phyloP scores from a whole-genome alignment of 1,140 invertebrate species.

The Pemphigus obesinymphae region DNA sequence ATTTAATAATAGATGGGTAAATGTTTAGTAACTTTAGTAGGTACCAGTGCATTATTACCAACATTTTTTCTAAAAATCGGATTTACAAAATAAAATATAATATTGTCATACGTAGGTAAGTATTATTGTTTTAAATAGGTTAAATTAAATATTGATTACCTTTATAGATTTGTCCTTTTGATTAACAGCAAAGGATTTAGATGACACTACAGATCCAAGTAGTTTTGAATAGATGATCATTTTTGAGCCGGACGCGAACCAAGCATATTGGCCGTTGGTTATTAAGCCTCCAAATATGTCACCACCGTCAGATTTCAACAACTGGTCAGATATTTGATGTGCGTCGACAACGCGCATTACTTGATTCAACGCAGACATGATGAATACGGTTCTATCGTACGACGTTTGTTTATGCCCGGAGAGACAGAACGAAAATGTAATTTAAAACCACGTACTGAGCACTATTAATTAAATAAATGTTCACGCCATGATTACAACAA shows the following conservation, averaged over 20 bases:
- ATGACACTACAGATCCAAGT: neutral
- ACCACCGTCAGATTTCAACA: neutral
- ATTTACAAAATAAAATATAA: neutral
- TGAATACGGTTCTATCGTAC: neutral
- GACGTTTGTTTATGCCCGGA: too few relatives aligned
- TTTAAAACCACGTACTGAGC: too few relatives aligned
- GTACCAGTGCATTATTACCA: too few relatives aligned
- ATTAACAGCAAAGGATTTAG: neutral
- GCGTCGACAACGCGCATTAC: neutral
- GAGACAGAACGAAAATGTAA: too few relatives aligned
- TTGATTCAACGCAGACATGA: slow-evolving; percentile 9
- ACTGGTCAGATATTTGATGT: neutral
- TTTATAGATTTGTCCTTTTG: slow-evolving; percentile 13
- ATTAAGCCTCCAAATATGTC: neutral
- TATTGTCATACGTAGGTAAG: neutral
- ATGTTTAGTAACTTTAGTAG: too few relatives aligned
- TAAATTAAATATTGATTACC: neutral
- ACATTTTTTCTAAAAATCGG: too few relatives aligned
- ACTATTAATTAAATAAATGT: too few relatives aligned
- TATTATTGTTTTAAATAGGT: too few relatives aligned
- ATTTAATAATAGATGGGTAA: neutral
- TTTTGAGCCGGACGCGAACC: neutral
- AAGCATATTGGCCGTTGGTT: neutral
- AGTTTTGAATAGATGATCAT: slow-evolving; percentile 16
- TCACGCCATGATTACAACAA: too few relatives aligned